Conservation (phyloP, 2,888 invertebrate species). For the Epiblema foenella region DNA sequence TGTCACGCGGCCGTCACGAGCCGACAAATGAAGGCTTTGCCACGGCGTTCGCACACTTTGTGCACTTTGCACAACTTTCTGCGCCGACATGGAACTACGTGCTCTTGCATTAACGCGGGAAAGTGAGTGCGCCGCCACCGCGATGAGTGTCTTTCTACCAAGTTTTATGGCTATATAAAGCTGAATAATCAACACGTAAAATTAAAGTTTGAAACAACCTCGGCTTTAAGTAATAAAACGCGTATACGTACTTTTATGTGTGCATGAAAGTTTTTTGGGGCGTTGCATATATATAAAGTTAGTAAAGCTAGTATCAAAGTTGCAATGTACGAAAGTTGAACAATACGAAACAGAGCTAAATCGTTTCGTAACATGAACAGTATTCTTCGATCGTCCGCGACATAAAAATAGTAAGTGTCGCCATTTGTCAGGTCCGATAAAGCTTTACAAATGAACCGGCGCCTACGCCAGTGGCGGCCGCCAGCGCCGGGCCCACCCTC, state of each 20-base stretch:
- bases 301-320: constrained; percentile 42
- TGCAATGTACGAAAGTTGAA: constrained; percentile 49
- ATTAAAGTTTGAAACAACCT: constrained; percentile 51
- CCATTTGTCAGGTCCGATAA: constrained; percentile 78
- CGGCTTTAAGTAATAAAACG: constrained; percentile 46
- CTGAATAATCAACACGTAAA: constrained; percentile 77
- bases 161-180: constrained; percentile 77
- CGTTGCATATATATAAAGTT: constrained; percentile 22
- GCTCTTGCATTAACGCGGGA: constrained; percentile 80
- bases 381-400: constrained; percentile 68
- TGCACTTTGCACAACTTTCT: constrained; percentile 83
- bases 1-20: constrained; percentile 83
- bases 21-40: constrained; percentile 85
- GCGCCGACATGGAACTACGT: constrained; percentile 80
- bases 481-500: constrained; percentile 65
- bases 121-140: constrained; percentile 72
- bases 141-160: constrained; percentile 74
- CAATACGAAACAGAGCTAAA: constrained; percentile 52
- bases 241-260: constrained; percentile 44
- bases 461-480: constrained; percentile 66
- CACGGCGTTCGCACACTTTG: constrained; percentile 80
- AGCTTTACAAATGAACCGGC: constrained; percentile 79
- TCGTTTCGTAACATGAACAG: constrained; percentile 54
- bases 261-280: constrained; percentile 46
- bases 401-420: constrained; percentile 75